A percentile compares a stretch with the other conserved stretches of the same genome.
Evolutionary conservation across 2,113 vertebrate species (phyloP).

Genomic region (Capricornis sumatraensis): DNA sequence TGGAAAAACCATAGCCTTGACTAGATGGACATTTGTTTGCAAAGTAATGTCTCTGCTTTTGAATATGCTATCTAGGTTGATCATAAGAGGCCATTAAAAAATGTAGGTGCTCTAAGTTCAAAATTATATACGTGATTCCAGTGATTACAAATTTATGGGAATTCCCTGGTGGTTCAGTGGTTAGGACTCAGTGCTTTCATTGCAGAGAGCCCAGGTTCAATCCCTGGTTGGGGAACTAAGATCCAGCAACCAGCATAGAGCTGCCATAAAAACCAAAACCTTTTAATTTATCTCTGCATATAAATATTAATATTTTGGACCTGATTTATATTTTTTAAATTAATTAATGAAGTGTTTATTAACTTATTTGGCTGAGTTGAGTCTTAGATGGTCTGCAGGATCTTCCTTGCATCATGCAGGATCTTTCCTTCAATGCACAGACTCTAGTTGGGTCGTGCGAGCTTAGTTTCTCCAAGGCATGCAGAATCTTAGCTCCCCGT

Average conservation of each 20-base stretch:
- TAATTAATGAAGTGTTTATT: background rate
- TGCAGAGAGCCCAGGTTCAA: background rate
- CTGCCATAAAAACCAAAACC: background rate
- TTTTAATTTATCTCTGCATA: background rate
- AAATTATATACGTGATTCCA: background rate
- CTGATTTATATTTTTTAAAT: background rate
- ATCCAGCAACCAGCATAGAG: background rate
- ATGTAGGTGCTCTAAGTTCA: background rate
- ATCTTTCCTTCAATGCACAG: background rate
- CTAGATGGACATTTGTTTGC: no score
- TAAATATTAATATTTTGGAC: background rate
- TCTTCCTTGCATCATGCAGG: background rate
- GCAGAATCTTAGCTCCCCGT: background rate
- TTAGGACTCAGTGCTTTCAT: background rate
- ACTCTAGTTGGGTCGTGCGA: background rate
- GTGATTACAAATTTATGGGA: background rate
- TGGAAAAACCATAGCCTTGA: no score
- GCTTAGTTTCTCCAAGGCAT: background rate
- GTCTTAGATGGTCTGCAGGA: background rate
- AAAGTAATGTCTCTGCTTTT: no score
- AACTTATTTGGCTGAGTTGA: background rate
- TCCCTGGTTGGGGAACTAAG: background rate
- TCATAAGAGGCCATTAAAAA: background rate
- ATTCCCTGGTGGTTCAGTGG: background rate
- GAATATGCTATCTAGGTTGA: no score